Evolutionary conservation across 2,797 vertebrate genomes (phyloP), one percentile per base, ranked within the genome.

Genomic region (Ara ararauna): DNA sequence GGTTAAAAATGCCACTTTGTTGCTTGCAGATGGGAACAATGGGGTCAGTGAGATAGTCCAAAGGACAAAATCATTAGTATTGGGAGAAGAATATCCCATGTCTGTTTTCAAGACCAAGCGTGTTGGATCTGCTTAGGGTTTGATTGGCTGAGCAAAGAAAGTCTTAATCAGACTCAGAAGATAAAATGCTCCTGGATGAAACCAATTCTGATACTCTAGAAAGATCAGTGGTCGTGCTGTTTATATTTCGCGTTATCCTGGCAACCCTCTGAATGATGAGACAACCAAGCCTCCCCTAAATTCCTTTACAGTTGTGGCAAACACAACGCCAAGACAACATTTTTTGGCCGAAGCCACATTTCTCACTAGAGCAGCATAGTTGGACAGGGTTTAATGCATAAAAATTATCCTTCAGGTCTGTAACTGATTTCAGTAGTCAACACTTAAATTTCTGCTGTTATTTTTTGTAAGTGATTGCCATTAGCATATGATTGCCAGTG

Each of bases 71-170:
- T 51, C 16, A 40, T 83, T 36, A 38, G 2, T 34, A 62, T 48
- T 9, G 0, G 0, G 0, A 48, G 12, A 54, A 81, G 36, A 64
- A 40, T 15, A 61, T 45, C 11, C 11, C 2, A 0, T 32, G 8
- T 51, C 38, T 45, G 15, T 50, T 92, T 77, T 60, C 8, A 86
- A 51, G 62, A 60, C 4, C 30, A 75, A 58, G 86, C 78, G 20
- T 26, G 6, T 23, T 91, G 53, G 22, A 29, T 84, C 66, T 81
- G 27, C 15, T 73, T 42, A 30, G 42, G 22, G 9, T 62, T 71
- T 36, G 44, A 70, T 58, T 34, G 56, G 60, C n/a, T 20, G 40
- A 90, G 40, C 29, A 81, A 82, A 67, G 8, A 58, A 80, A 82
- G 4, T 21, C 13, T 50, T 60, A 75, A 11, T 1, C 12, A 1